phyloP scores from a whole-genome alignment of 2,888 invertebrate genomes.

The Endomychus coccineus region DNA sequence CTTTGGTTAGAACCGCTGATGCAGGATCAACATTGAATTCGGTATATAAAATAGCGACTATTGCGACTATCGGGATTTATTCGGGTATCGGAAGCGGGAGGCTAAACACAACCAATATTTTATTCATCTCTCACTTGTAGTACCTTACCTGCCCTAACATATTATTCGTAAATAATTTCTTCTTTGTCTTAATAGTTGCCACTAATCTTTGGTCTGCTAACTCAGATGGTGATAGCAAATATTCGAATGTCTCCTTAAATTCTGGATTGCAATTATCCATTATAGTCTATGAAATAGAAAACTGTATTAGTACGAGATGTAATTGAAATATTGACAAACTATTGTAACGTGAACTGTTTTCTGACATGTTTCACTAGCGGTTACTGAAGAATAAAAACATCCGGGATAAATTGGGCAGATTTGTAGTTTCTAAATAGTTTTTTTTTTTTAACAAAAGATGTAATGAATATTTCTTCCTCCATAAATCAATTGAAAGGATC shows the following conservation, averaged over 20 bases:
- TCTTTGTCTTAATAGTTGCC: conserved; percentile 75
- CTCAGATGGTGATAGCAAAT: conserved; percentile 70
- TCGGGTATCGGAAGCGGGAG: no score
- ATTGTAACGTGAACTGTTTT: background rate
- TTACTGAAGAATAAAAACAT: background rate
- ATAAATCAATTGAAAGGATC: no score
- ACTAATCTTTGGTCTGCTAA: conserved; percentile 65
- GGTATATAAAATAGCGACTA: no score
- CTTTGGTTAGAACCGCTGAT: no score
- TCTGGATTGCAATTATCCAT: conserved; percentile 83
- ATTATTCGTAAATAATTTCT: conserved; percentile 62
- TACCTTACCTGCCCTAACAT: conserved; percentile 45
- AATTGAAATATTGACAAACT: background rate
- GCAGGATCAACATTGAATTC: no score
- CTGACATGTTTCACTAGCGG: no score
- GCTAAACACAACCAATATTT: conserved; percentile 42
- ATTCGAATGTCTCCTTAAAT: conserved; percentile 84
- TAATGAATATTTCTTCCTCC: no score
- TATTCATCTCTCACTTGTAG: conserved; percentile 52
- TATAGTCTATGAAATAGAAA: conserved; percentile 46
- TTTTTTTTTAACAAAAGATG: no score
- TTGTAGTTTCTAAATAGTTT: no score
- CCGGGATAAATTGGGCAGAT: no score
- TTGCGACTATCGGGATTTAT: no score
- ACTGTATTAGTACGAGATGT: background rate